A percentile compares a stretch with the other conserved stretches of the same genome.
Conservation (phyloP, 1,140 invertebrate species). For the Daktulosphaira vitifoliae region DNA sequence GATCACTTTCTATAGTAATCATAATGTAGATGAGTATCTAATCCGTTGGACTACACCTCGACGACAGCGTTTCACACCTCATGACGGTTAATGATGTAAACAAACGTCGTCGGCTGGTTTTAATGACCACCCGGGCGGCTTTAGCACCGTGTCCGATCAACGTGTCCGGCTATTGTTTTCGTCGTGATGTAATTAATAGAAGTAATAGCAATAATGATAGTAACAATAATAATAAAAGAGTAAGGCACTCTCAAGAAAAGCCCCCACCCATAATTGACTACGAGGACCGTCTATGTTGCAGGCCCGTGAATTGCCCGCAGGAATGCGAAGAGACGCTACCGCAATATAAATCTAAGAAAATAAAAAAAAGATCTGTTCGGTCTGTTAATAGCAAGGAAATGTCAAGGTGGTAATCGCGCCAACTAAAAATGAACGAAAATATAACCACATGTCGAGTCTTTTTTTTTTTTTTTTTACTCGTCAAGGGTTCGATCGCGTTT, state of each 20-base stretch:
- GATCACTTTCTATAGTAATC: no score
- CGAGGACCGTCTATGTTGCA: no score
- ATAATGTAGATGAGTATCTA: constrained; percentile 1
- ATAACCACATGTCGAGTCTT: not conserved
- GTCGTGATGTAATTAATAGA: not conserved
- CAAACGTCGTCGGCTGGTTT: not conserved
- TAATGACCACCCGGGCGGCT: constrained; percentile 4
- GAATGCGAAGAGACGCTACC: not conserved
- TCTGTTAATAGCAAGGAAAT: not conserved
- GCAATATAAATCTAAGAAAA: not conserved
- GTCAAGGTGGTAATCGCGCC: constrained; percentile 2
- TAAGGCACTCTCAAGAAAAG: no score
- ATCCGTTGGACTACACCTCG: no score
- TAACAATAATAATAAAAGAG: no score
- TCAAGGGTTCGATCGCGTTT: not conserved
- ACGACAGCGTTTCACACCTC: constrained; percentile 24
- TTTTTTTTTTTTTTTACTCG: not conserved
- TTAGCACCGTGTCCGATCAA: not conserved
- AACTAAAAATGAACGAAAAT: not conserved
- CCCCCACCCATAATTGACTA: no score
- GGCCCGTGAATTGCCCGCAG: no score
- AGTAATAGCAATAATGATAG: no score
- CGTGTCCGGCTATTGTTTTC: constrained; percentile 15
- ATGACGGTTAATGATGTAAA: constrained; percentile 29
- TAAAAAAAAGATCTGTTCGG: not conserved